Evolutionary conservation across 2,113 vertebrate genomes (phyloP), one percentile per base, ranked within the genome.

Genomic region (Stegostoma tigrinum): DNA sequence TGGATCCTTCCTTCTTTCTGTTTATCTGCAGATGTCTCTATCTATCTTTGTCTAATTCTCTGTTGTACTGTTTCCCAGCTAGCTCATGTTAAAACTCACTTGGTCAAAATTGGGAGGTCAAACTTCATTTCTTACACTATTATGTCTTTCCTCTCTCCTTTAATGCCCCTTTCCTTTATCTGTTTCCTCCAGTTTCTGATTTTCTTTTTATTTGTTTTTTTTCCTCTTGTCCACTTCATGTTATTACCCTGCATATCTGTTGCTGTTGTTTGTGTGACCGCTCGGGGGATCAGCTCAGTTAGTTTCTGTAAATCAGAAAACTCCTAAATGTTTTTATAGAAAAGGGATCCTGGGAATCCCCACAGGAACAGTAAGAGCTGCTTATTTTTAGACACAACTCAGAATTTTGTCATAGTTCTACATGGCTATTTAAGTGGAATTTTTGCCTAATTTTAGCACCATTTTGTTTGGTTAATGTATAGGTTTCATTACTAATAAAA

Each of bases 241-340:
- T 1, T 75, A 75, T 30, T 61, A 17, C 52, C 87, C 27, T 15
- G 1, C 87, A 61, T 0, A 17, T 14, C 0, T 55, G 52, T n/a
- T 90, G 30, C 30, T 90, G 12, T 61, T 61, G 55, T 17, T 14
- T 17, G 27, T 61, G 87, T 15, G 15, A 55, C 15, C 0, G 1
- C 45, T 4, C 12, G 5, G 52, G 61, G 27, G 66, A 64, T 91
- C 55, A 66, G 19, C 34, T 91, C 5, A 38, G 87, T 91, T 15
- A 61, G 61, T 93, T 93, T 93, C 61, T 38, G 89, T 17, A 93
- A 66, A 23, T 38, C 61, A 93, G 61, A 93, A 93, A 93, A 93
- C n/a, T 64, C 89, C 89, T 93, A n/a, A 91, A 66, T 17, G 10
- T 30, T 30, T 48, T 38, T 66, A 38, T 17, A 91, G 89, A 93